phyloP scores from a whole-genome alignment of 2,888 invertebrate genomes.

The Galeopsomyia nigrocyanea region DNA sequence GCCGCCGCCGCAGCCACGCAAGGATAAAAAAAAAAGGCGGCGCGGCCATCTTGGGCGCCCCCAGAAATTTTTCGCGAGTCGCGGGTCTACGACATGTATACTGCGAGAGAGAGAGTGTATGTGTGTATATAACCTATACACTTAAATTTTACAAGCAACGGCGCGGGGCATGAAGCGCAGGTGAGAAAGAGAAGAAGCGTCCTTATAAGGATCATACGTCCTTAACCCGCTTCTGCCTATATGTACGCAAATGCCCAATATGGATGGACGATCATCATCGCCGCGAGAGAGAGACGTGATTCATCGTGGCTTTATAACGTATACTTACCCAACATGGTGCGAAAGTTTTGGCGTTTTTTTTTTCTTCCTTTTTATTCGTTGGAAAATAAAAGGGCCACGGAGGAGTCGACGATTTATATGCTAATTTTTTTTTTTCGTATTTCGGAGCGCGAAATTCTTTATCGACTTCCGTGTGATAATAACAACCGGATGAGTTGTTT shows the following conservation, averaged over 20 bases:
- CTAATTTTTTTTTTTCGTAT: too few relatives aligned
- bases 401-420: too few relatives aligned
- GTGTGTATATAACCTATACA: neutral
- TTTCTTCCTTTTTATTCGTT: conserved; percentile 22
- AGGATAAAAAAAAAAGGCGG: conserved; percentile 4
- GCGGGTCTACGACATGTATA: too few relatives aligned
- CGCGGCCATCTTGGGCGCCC: conserved; percentile 35
- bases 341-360: neutral
- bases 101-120: too few relatives aligned
- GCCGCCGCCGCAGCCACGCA: conserved; percentile 8
- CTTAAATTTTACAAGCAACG: neutral
- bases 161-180: neutral
- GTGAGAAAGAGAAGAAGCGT: conserved; percentile 51
- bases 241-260: too few relatives aligned
- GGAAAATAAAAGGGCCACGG: too few relatives aligned
- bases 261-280: conserved; percentile 48
- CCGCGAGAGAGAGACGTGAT: conserved; percentile 15
- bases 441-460: too few relatives aligned
- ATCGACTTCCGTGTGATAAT: too few relatives aligned
- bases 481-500: too few relatives aligned
- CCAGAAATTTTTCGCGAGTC: conserved; percentile 21
- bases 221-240: conserved; percentile 65
- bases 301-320: too few relatives aligned
- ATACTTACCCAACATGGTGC: too few relatives aligned
- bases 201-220: conserved; percentile 66